Base-by-base conservation (phyloP, 1,140 invertebrate species). In the Lordiphosa collinella region DNA sequence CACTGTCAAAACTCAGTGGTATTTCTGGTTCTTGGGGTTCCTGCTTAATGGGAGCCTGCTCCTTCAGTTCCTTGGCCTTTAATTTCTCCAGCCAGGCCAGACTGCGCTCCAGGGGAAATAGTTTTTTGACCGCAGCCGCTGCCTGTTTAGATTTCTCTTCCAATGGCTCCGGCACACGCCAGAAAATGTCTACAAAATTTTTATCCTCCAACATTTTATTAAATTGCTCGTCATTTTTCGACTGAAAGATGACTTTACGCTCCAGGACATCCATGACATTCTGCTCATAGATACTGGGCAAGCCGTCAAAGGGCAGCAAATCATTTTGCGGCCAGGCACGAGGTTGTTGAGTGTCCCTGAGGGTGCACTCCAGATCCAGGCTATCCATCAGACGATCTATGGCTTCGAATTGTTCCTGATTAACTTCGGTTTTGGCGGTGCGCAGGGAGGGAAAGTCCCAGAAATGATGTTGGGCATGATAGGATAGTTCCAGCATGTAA, bases 401-500 rank as follows among this genome's bases (percentile, higher is more conserved):
- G 6, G 87, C 80, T 29, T 68, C 34, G 2, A 86, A 32, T 41
- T 88, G 87, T 5, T 84, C 70, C 2, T 55, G 14, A 25, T 43
- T 70, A 12, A 73, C 75, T 35, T 84, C 63, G 0, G 85, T 84
- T 44, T 86, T 87, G 4, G 41, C 40, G 0, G 87, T 76, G 13
- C 60, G 58, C 12, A 88, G 35, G 0, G 55, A 49, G 4, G 87
- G 87, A 37, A 88, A 88, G 16, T 88, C 73, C 76, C 80, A 88
- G 43, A 73, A 87, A 25, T 84, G 70, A 40, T 87, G 74, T 43
- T 88, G 87, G 3, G 53, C 35, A 43, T 86, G 66, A 47, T 84
- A 86, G 1, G 82, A 76, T n/a, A 88, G 25, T 25, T 88, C 87
- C 14, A 73, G n/a, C 87, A 88, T 88, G 5, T 69, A 68, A 0